phyloP scores from a whole-genome alignment of 1,140 invertebrate species.

The Dreissena rostriformis region DNA sequence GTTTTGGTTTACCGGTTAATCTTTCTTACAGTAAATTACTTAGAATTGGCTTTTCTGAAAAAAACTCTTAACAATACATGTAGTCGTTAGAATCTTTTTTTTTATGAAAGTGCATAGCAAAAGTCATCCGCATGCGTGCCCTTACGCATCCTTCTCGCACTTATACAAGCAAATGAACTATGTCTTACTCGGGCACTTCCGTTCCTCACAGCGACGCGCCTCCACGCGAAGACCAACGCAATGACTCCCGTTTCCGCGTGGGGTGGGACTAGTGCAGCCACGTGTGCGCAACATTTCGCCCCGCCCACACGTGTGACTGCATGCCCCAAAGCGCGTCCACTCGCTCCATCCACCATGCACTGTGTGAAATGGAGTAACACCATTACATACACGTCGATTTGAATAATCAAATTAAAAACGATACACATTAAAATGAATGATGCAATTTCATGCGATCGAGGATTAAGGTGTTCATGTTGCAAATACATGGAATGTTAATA shows the following conservation, averaged over 20 bases:
- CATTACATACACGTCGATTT: too few relatives aligned
- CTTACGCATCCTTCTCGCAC: not conserved
- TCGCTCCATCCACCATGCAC: conserved; percentile 85
- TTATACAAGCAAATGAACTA: not conserved
- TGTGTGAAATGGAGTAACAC: conserved; percentile 52
- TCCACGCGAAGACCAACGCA: conserved; percentile 49
- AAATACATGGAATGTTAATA: too few relatives aligned
- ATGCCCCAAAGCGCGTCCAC: conserved; percentile 85
- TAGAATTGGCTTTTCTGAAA: too few relatives aligned
- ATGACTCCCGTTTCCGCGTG: conserved; percentile 48
- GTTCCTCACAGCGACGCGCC: conserved; percentile 33
- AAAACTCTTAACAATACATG: too few relatives aligned
- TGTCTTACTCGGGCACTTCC: conserved; percentile 50
- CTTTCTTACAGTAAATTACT: too few relatives aligned
- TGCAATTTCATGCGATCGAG: too few relatives aligned
- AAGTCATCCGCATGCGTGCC: not conserved
- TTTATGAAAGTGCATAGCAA: not conserved
- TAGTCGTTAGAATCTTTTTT: not conserved
- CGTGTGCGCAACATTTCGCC: conserved; percentile 85
- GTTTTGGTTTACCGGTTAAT: too few relatives aligned
- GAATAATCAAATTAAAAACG: too few relatives aligned
- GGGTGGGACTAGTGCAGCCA: conserved; percentile 83
- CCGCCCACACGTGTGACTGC: conserved; percentile 85
- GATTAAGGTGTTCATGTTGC: too few relatives aligned
- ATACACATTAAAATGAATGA: too few relatives aligned